A percentile compares a stretch with the other conserved stretches of the same genome.
phyloP scores from a whole-genome alignment of 2,888 invertebrate species.

The Ophraella communa region DNA sequence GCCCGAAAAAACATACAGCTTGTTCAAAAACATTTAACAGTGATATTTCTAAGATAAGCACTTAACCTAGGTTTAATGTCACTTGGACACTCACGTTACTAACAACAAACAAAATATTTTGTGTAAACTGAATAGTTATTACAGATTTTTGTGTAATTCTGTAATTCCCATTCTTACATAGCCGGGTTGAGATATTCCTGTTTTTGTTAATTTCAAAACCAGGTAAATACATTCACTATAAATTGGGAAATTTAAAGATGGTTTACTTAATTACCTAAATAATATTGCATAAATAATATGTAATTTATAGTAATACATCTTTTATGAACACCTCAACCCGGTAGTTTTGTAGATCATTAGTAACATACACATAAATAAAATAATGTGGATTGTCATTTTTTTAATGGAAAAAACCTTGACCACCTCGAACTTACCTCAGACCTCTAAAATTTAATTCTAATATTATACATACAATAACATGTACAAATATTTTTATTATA shows the following conservation, averaged over 20 bases:
- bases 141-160: too few relatives aligned
- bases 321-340: not conserved
- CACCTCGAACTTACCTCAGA: conserved; percentile 43
- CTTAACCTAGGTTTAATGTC: conserved; percentile 54
- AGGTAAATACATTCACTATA: too few relatives aligned
- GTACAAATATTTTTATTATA: conserved; percentile 59
- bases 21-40: conserved; percentile 43
- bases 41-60: conserved; percentile 41
- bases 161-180: too few relatives aligned
- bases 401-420: conserved; percentile 50
- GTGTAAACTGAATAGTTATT: not conserved
- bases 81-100: conserved; percentile 46
- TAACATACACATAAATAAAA: conserved; percentile 49
- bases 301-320: not conserved
- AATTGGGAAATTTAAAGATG: too few relatives aligned
- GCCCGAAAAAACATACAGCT: conserved; percentile 52
- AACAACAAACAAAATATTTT: conserved; percentile 46
- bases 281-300: too few relatives aligned
- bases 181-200: too few relatives aligned
- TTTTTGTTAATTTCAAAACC: too few relatives aligned
- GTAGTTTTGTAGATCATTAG: not conserved
- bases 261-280: too few relatives aligned
- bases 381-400: conserved; percentile 58
- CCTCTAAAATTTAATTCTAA: conserved; percentile 47
- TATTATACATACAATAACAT: conserved; percentile 58